phyloP scores from a whole-genome alignment of 2,888 invertebrate species.

The Apamea sordens region DNA sequence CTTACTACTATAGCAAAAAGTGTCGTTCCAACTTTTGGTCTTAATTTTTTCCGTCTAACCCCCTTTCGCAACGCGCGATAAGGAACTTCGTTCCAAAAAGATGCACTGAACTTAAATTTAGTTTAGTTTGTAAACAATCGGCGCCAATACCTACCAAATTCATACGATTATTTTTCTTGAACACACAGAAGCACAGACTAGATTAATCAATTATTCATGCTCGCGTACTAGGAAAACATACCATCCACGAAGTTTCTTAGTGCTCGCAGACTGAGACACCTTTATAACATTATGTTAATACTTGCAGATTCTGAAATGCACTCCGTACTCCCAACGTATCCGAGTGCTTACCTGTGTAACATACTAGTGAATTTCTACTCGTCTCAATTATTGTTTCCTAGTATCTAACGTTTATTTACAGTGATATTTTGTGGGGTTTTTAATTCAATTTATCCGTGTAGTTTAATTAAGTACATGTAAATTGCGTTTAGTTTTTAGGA shows the following conservation, averaged over 20 bases:
- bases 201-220: constrained; percentile 47
- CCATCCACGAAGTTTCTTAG: constrained; percentile 27
- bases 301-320: constrained; percentile 58
- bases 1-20: too few species aligned
- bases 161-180: constrained; percentile 11
- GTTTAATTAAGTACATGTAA: background rate
- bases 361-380: constrained; percentile 37
- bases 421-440: constrained; percentile 1
- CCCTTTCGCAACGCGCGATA: too few species aligned
- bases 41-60: too few species aligned
- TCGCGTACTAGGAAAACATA: constrained; percentile 25
- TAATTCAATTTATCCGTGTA: background rate
- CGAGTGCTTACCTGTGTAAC: constrained; percentile 56
- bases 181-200: constrained; percentile 12
- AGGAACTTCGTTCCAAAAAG: too few species aligned
- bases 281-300: constrained; percentile 64
- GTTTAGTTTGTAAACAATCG: too few species aligned
- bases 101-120: too few species aligned
- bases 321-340: constrained; percentile 33
- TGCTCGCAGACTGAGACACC: constrained; percentile 47
- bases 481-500: background rate
- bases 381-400: constrained; percentile 43
- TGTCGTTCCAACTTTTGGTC: too few species aligned
- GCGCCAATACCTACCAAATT: background rate
- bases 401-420: constrained; percentile 20